Evolutionary conservation across 53 echinoderm and acorn worm species (phyloP).

Genomic region (Echinarachnius parma): DNA sequence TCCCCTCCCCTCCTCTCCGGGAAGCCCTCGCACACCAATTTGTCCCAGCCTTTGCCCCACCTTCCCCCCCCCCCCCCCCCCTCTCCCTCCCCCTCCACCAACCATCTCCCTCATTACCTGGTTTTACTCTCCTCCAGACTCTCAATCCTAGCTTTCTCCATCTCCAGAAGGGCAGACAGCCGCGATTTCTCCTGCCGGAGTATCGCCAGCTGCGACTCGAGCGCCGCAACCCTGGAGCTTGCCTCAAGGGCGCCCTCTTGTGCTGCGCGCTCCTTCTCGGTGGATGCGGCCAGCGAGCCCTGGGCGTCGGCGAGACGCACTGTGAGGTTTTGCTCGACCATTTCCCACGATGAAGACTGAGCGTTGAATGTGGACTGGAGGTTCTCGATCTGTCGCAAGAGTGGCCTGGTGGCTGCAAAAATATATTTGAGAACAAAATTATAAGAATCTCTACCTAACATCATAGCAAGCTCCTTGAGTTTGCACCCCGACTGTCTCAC

Average conservation of each 20-base stretch:
- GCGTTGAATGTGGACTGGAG: conserved; percentile 93
- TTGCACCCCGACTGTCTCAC: too few species aligned
- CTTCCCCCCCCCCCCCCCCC: not conserved
- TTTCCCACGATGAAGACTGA: conserved; percentile 89
- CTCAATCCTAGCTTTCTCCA: conserved; percentile 75
- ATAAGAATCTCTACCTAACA: too few species aligned
- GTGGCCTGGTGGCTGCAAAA: conserved; percentile 77
- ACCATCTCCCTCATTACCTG: conserved; percentile 47
- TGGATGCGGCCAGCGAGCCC: conserved; percentile 63
- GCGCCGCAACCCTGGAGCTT: conserved; percentile 74
- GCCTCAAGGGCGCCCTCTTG: conserved; percentile 75
- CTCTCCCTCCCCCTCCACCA: not conserved
- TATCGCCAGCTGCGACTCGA: conserved; percentile 93
- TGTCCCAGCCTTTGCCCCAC: not conserved
- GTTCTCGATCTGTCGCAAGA: conserved; percentile 93
- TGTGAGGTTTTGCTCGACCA: conserved; percentile 84
- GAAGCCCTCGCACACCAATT: not conserved
- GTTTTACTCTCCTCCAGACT: conserved; percentile 80
- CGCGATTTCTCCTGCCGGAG: conserved; percentile 86
- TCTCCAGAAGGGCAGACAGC: conserved; percentile 64
- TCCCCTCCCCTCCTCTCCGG: too few species aligned
- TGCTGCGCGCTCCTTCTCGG: conserved; percentile 82
- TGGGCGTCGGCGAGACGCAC: conserved; percentile 86
- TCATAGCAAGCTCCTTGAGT: too few species aligned
- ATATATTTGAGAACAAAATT: too few species aligned